phyloP scores from a whole-genome alignment of 2,888 invertebrate species.

The Diarsia rubi region DNA sequence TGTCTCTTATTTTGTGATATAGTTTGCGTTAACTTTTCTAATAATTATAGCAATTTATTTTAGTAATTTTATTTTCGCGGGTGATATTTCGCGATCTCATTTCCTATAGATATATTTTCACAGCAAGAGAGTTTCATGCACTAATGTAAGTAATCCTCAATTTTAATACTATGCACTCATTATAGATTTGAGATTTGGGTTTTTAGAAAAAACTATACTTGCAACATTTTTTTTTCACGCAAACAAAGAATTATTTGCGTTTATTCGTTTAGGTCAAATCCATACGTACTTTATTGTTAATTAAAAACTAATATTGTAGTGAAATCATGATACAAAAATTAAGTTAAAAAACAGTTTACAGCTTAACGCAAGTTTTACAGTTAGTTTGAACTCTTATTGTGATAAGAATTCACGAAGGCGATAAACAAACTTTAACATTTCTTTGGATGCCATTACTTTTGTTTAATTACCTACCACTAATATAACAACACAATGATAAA shows the following conservation, averaged over 20 bases:
- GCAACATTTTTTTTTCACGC: background rate
- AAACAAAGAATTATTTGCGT: no score
- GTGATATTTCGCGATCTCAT: slow-evolving; percentile 45
- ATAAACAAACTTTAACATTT: slow-evolving; percentile 20
- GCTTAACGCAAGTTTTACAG: background rate
- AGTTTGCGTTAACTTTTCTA: background rate
- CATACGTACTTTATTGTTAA: background rate
- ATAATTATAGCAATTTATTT: background rate
- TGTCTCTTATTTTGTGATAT: slow-evolving; percentile 30
- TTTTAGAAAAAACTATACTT: background rate
- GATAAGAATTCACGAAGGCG: slow-evolving; percentile 30
- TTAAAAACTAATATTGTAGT: background rate
- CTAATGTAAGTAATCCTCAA: slow-evolving; percentile 69
- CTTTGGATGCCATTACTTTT: background rate
- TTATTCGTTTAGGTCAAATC: background rate
- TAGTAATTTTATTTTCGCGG: slow-evolving; percentile 40
- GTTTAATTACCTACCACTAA: background rate
- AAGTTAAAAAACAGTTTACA: slow-evolving; percentile 7
- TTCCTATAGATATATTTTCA: slow-evolving; percentile 57
- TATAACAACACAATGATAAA: no score
- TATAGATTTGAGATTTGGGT: background rate
- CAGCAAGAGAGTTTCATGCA: slow-evolving; percentile 70
- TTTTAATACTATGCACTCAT: background rate
- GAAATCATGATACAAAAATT: background rate
- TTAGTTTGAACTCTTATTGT: slow-evolving; percentile 26